These are phyloP conservation scores for Galleria mellonella DNA, from an alignment of 1,140 invertebrate genomes.

Conservation along the genomic window DNA sequence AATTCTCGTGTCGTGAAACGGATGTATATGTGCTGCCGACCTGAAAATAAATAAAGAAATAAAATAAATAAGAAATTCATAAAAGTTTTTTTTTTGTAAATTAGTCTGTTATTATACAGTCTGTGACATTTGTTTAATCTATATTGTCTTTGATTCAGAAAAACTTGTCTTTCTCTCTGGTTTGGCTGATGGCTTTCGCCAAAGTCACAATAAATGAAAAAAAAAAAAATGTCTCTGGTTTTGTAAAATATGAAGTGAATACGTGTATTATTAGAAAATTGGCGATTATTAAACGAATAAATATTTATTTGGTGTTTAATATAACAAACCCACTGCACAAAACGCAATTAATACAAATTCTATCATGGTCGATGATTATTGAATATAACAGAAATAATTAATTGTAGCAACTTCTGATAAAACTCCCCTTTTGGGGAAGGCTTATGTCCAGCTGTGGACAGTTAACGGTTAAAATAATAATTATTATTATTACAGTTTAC, in stretches of 20 bases:
- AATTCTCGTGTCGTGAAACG: constrained; percentile 14
- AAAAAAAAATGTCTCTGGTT: neutral
- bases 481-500: neutral
- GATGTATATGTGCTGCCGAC: constrained; percentile 11
- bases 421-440: too few relatives aligned
- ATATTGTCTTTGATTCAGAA: too few relatives aligned
- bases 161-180: too few relatives aligned
- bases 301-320: neutral
- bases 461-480: neutral
- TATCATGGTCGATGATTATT: neutral
- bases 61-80: neutral
- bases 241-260: neutral
- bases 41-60: constrained; percentile 4
- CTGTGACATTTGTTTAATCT: too few relatives aligned
- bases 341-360: neutral
- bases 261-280: too few relatives aligned
- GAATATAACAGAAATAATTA: neutral
- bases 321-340: neutral
- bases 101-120: neutral
- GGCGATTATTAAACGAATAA: neutral
- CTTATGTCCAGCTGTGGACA: too few relatives aligned
- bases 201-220: too few relatives aligned
- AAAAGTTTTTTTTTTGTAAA: neutral
- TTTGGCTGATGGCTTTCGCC: too few relatives aligned
- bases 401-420: too few relatives aligned